Base-by-base conservation (phyloP, 2,888 invertebrate species). In the Brachyopa scutellaris region DNA sequence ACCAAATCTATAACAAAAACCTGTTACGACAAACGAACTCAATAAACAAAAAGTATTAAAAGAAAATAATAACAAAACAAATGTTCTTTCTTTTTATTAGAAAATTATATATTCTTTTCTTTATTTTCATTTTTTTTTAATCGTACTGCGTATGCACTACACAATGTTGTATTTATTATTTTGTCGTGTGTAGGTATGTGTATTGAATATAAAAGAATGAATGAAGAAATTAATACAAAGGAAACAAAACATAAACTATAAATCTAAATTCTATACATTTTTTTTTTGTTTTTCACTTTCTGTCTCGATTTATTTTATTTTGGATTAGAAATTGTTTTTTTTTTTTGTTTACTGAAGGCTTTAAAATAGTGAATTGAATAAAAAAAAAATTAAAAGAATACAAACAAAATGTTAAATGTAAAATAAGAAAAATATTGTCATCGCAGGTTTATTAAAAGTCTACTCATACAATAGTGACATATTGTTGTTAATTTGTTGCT, bases 201-300 rank as follows among this genome's bases (percentile, higher is more conserved):
- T 84, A 57, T 69, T 70, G 21, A 77, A 84, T 86, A 79, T 86
- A 85, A 84, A 85, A 36, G 33, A 1, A 13, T 49, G 49, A 29
- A 49, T 49, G 9, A 53, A 6, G 11, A 8, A 36, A 11, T 33
- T 53, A 53, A 11, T 53, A 53, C 17, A n/a, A 53, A 49, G 13
- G 11, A 33, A 53, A 33, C 17, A 6, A 26, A 15, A 9, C 11
- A 49, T 15, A 13, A 53, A 33, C 11, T n/a, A 19, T 31, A 51
- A 33, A 31, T 51, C 17, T 17, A 31, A 51, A n/a, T n/a, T n/a
- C n/a, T 19, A 13, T 47, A 2, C 23, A 49, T n/a, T 26, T 8
- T 7, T 59, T 55, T 38, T 31, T 61, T 66, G 21, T 62, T 84
- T 42, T 73, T 69, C 64, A 51, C 13, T 49, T 15, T 70, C 4